Conservation (phyloP, 64 coral and sea anemone species). For the Catalaphyllia jardinei region DNA sequence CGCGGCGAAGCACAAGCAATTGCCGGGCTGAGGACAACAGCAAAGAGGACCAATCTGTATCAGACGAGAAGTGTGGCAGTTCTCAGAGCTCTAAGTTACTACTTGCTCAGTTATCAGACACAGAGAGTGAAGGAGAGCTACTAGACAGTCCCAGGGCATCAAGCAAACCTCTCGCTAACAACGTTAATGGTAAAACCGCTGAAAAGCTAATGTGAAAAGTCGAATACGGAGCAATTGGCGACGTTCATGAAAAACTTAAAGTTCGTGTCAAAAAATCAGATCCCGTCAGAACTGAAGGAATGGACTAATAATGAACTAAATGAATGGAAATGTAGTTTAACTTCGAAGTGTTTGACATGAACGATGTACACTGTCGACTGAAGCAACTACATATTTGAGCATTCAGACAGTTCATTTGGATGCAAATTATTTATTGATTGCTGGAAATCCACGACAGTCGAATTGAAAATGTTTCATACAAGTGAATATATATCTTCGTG, state of each 20-base stretch:
- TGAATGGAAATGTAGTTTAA: background rate
- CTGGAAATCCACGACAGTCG: background rate
- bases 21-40: conserved; percentile 43
- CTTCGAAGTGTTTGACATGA: background rate
- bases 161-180: background rate
- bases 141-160: conserved; percentile 44
- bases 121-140: conserved; percentile 86
- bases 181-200: conserved; percentile 9
- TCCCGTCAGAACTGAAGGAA: background rate
- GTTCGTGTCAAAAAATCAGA: background rate
- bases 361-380: background rate
- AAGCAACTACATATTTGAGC: background rate
- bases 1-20: conserved; percentile 55
- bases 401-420: background rate
- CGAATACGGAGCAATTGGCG: background rate
- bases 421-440: conserved; percentile 14
- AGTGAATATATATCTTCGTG: background rate
- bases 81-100: conserved; percentile 40
- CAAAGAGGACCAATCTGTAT: background rate
- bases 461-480: background rate
- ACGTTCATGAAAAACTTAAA: background rate
- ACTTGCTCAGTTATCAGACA: conserved; percentile 78
- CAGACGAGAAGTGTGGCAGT: conserved; percentile 9
- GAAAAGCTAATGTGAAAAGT: background rate
- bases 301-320: background rate